These are phyloP conservation scores for Colletes gigas DNA, from an alignment of 1,140 invertebrate genomes.

Conservation along the genomic window DNA sequence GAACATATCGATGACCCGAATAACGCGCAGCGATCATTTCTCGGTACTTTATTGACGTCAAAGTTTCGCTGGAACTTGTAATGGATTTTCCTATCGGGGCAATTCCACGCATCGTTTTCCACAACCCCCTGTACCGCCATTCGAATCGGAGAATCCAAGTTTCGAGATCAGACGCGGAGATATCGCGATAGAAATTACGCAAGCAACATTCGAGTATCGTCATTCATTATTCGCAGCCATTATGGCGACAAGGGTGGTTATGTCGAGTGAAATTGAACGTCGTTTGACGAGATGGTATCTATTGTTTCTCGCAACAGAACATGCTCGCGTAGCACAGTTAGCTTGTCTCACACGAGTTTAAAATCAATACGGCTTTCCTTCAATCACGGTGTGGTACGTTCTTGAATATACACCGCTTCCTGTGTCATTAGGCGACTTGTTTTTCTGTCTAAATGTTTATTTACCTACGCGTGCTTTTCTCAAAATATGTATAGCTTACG, in stretches of 20 bases:
- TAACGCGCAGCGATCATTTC: neutral
- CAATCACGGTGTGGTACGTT: too few relatives aligned
- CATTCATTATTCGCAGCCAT: conserved; percentile 12
- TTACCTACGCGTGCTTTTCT: too few relatives aligned
- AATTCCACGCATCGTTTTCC: conserved; percentile 1
- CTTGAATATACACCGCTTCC: too few relatives aligned
- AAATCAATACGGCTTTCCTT: too few relatives aligned
- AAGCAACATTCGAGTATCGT: neutral
- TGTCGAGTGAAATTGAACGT: neutral
- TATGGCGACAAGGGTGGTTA: neutral
- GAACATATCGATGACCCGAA: neutral
- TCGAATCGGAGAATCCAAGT: neutral
- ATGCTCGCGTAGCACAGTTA: neutral
- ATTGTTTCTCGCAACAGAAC: neutral
- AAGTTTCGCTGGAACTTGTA: neutral
- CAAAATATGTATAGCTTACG: too few relatives aligned
- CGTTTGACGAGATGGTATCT: neutral
- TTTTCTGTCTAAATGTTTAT: too few relatives aligned
- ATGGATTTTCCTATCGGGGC: conserved; percentile 5
- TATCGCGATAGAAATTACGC: neutral
- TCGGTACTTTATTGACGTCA: neutral
- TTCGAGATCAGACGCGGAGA: neutral
- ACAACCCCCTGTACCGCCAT: neutral
- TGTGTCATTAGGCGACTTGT: too few relatives aligned
- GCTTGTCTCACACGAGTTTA: too few relatives aligned